Conservation (phyloP, 2,888 invertebrate genomes). For the Miltochrista miniata region DNA sequence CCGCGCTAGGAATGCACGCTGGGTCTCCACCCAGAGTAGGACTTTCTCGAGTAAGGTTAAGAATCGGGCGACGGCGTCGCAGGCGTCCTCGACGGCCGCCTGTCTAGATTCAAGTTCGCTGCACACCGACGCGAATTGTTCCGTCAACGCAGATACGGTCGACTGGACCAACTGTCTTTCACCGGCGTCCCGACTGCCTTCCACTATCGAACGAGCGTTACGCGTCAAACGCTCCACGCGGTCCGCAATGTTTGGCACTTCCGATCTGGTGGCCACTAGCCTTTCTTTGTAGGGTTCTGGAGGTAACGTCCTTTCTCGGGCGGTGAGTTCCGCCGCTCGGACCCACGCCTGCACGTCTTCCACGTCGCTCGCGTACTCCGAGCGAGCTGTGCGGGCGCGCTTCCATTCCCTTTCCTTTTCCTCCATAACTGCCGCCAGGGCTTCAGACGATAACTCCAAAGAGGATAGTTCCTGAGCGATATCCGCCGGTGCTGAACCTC, state of each 20-base stretch:
- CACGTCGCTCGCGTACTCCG: slow-evolving; percentile 91
- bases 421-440: slow-evolving; percentile 91
- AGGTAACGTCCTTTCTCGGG: slow-evolving; percentile 91
- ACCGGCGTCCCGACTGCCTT: slow-evolving; percentile 90
- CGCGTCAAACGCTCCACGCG: slow-evolving; percentile 90
- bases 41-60: slow-evolving; percentile 91
- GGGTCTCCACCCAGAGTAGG: slow-evolving; percentile 92
- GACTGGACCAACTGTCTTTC: slow-evolving; percentile 90
- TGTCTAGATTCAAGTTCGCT: slow-evolving; percentile 92
- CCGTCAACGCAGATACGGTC: slow-evolving; percentile 89
- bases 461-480: slow-evolving; percentile 91
- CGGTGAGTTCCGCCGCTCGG: slow-evolving; percentile 91
- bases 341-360: slow-evolving; percentile 94
- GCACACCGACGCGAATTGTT: slow-evolving; percentile 90
- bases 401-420: slow-evolving; percentile 94
- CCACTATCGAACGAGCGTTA: slow-evolving; percentile 90
- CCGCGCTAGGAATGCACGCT: slow-evolving; percentile 90
- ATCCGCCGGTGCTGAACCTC: slow-evolving; percentile 88
- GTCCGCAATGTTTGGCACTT: slow-evolving; percentile 88
- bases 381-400: slow-evolving; percentile 91
- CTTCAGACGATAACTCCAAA: slow-evolving; percentile 92
- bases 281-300: slow-evolving; percentile 91
- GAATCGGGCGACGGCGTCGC: slow-evolving; percentile 95
- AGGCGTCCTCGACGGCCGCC: slow-evolving; percentile 92
- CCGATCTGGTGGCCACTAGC: slow-evolving; percentile 89